Evolutionary conservation across 2,797 vertebrate species (phyloP), one percentile per base, ranked within the genome.

Genomic region (Borostomias antarcticus): DNA sequence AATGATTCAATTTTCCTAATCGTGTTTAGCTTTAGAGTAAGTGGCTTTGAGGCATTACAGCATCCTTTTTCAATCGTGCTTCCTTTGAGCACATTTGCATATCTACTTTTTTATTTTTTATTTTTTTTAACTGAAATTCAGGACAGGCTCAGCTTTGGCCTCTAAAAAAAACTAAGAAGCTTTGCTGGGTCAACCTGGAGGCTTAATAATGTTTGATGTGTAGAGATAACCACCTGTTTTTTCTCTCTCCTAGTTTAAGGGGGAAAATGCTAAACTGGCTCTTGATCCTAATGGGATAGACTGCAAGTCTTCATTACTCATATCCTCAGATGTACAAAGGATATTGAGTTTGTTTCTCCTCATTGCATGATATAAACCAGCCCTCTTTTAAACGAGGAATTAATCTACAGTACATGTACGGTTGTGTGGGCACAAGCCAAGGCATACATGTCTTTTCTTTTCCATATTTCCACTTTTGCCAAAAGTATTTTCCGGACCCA

Each of bases 1-100:
- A 92, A 94, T 91, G 86, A 91, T 93, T 88, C 89, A 93, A 92
- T 95, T 94, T 92, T 88, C 88, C 88, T 93, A 93, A 94, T 93
- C 89, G 91, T 92, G 87, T 93, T 94, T 93, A 92, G 90, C 90
- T 91, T 90, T 90, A 86, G 85, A 91, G 90, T 91, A 89, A 77
- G 86, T 81, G 77, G 90, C 90, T 92, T 91, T 90, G 90, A 94
- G 89, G 90, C 89, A 91, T 80, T 84, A 78, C 85, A 80, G 85
- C 88, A 89, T 88, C 90, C 88, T 83, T 91, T 90, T 92, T 85
- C 88, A 89, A 88, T 88, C 79, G 75, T 69, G 74, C 77, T 82
- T 88, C 85, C 84, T 89, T 91, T 85, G 82, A 90, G 83, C 61
- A 70, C 78, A 92, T 93, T 92, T 93, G 86, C 91, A 93, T 93